A percentile compares a stretch with the other conserved stretches of the same genome.
Conservation (phyloP, 1,140 invertebrate genomes). For the Phymastichus coffea region DNA sequence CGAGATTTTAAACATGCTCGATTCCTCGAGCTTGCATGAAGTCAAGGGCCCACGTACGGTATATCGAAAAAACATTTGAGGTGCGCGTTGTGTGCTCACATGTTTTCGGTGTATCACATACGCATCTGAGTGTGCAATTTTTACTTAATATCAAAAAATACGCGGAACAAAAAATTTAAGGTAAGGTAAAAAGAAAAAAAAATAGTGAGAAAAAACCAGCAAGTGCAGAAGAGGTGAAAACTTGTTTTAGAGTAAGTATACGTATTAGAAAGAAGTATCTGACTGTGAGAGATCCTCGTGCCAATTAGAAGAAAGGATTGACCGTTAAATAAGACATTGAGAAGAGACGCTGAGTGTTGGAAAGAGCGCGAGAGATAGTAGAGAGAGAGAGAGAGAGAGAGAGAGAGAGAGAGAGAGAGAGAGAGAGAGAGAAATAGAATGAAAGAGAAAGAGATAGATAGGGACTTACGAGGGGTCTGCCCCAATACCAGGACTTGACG, state of each 20-base stretch:
- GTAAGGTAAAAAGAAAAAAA: background rate
- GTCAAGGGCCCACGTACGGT: no score
- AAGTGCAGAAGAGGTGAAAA: background rate
- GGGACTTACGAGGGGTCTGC: slow-evolving; percentile 88
- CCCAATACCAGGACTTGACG: slow-evolving; percentile 94
- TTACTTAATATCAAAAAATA: no score
- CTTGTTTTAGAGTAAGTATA: slow-evolving; percentile 9
- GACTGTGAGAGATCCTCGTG: background rate
- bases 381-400: background rate
- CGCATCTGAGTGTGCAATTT: background rate
- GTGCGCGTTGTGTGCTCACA: background rate
- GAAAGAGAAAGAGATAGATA: slow-evolving; percentile 30
- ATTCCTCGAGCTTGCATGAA: no score
- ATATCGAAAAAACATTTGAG: background rate
- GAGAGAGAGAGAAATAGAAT: slow-evolving; percentile 16
- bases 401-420: slow-evolving; percentile 11
- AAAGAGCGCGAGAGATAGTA: slow-evolving; percentile 1
- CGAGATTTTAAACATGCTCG: no score
- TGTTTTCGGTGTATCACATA: background rate
- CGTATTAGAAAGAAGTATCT: background rate
- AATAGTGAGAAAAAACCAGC: slow-evolving; percentile 1
- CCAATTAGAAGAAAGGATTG: slow-evolving; percentile 19
- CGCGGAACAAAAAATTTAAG: slow-evolving; percentile 13
- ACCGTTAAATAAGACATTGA: slow-evolving; percentile 14
- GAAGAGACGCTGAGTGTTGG: slow-evolving; percentile 19